Base-by-base conservation (phyloP, 2,113 vertebrate genomes). In the Melozone crissalis region DNA sequence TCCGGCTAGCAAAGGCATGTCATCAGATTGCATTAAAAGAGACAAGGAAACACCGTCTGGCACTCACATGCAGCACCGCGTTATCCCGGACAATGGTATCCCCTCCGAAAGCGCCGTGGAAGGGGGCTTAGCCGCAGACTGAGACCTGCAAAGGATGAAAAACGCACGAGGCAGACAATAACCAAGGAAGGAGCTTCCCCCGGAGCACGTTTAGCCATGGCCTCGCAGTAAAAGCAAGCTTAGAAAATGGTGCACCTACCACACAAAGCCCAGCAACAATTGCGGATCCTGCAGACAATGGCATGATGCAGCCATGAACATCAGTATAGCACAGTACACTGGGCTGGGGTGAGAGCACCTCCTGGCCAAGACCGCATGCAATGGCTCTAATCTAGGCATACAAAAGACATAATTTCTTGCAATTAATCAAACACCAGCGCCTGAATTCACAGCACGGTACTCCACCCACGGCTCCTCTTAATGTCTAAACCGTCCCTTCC, bases 241-340 rank as follows among this genome's bases (percentile, higher is more conserved):
- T 92, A 97, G 93, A 94, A 97, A 97, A 94, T 85, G 93, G 89
- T 94, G 95, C 96, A 97, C 95, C 96, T 97, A 96, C 96, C 96
- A 87, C 87, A 86, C 87, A 96, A 96, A 97, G 94, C 92, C 94
- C 97, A 44, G 94, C 94, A 92, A 87, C 82, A 87, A 90, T 73
- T 92, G 94, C 92, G 84, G 96, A 83, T 95, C 95, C 92, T 90
- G 96, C 94, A 97, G 94, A 96, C 93, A 96, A 96, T 94, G 91
- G 84, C 91, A 94, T 54, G 96, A 68, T 87, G 96, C 95, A 59
- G 96, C 73, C 90, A 77, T 78, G 92, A 85, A 2, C 92, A 81
- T 19, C 95, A 71, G 91, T 22, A 51, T 6, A 87, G 87, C 84
- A 63, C 68, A 55, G 87, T 68, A 61, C 80, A 55, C 16, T 28